Conservation (phyloP, 2,113 vertebrate genomes). For the Ancistrus triradiatus region DNA sequence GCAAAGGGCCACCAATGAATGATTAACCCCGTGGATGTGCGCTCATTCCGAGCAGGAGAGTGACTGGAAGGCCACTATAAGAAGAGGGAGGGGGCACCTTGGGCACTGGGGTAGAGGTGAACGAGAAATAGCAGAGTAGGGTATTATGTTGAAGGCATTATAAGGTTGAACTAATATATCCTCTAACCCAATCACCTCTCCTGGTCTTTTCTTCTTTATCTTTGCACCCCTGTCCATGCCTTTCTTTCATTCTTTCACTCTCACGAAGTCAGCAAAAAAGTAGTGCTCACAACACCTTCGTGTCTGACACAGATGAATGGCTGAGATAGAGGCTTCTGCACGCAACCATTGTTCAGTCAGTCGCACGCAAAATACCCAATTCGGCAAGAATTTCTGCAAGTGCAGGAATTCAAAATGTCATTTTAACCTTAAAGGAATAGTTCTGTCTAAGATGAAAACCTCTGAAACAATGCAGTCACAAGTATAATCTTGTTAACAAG, state of each 20-base stretch:
- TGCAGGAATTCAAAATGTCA: no score
- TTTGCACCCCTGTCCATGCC: background rate
- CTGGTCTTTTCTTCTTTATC: background rate
- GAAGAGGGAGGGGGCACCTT: constrained; percentile 21
- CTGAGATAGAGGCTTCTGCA: constrained; percentile 65
- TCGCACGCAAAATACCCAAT: constrained; percentile 6
- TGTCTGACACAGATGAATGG: constrained; percentile 73
- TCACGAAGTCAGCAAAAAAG: constrained; percentile 33
- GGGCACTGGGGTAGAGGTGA: constrained; percentile 36
- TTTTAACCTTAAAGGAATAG: no score
- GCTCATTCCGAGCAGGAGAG: constrained; percentile 8
- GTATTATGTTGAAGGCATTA: constrained; percentile 45
- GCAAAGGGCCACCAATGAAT: constrained; percentile 65
- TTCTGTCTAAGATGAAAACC: no score
- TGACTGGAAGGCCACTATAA: constrained; percentile 24
- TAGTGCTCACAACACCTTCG: no score
- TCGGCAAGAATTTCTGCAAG: no score
- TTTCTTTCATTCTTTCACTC: constrained; percentile 11
- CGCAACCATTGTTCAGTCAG: constrained; percentile 67
- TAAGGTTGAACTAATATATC: constrained; percentile 60
- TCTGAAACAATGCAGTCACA: no score
- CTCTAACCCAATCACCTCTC: constrained; percentile 47
- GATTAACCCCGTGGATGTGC: constrained; percentile 67
- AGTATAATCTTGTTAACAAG: no score
- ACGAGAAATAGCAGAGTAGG: background rate